Percentiles rank a stretch among this genome's conserved stretches.
These are phyloP conservation scores for Pardalotus punctatus DNA, from an alignment of 2,113 vertebrate species.

Conservation along the genomic window DNA sequence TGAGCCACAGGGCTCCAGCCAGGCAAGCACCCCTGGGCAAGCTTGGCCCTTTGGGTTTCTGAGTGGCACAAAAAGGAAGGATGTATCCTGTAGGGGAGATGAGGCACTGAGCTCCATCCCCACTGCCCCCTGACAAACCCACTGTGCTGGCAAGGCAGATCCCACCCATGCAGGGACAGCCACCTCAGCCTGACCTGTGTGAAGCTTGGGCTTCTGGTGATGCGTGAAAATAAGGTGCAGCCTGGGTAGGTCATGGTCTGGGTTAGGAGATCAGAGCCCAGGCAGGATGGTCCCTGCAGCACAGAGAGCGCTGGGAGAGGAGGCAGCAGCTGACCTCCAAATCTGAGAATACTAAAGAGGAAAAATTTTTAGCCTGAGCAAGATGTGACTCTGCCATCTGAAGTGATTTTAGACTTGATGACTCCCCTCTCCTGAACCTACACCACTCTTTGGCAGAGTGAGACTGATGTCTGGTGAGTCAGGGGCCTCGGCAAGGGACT, in stretches of 20 bases:
- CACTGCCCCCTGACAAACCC: accelerated
- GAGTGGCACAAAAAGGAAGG: neutral
- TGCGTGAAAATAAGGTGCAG: neutral
- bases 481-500: neutral
- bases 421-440: accelerated
- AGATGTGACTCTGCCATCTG: neutral
- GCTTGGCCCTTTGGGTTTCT: neutral
- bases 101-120: neutral
- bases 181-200: neutral
- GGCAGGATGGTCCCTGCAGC: neutral
- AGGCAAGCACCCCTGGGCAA: accelerated
- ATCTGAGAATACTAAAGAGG: neutral
- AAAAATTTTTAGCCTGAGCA: neutral
- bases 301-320: neutral
- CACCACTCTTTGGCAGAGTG: accelerated
- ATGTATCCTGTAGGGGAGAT: neutral
- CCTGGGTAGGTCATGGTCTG: no score
- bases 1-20: neutral
- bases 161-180: neutral
- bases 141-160: neutral
- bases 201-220: neutral
- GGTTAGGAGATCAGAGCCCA: accelerated
- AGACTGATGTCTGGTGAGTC: neutral
- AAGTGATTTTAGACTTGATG: neutral
- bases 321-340: neutral